Conservation (phyloP, 2,797 vertebrate species). For the Pangasius krempfi region DNA sequence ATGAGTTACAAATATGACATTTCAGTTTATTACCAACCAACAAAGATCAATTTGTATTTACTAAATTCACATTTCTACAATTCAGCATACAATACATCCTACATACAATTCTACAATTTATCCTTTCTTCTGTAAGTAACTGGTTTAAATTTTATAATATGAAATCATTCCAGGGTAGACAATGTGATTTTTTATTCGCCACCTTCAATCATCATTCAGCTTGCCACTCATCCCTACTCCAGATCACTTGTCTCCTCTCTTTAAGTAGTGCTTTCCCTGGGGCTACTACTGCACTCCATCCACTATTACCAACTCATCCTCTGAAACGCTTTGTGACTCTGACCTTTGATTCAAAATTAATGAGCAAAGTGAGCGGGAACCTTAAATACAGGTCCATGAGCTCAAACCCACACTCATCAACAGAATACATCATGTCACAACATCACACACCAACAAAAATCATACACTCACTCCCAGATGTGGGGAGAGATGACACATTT, state of each 20-base stretch:
- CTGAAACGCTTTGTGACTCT: not conserved
- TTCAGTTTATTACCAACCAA: not conserved
- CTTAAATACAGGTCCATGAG: slow-evolving; percentile 7
- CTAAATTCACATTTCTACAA: not conserved
- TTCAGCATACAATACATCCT: too few species aligned
- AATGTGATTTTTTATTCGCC: not conserved
- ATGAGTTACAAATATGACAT: not conserved
- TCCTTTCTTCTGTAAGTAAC: not conserved
- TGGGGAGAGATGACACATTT: too few species aligned
- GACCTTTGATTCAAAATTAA: slow-evolving; percentile 28
- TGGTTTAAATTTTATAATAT: not conserved
- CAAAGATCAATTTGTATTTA: slow-evolving; percentile 8
- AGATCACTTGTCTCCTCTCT: not conserved
- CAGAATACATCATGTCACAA: slow-evolving; percentile 3
- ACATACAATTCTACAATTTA: too few species aligned
- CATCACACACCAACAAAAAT: not conserved
- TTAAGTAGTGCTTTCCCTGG: not conserved
- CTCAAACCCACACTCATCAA: not conserved
- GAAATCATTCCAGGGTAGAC: not conserved
- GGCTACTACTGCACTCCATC: slow-evolving; percentile 7
- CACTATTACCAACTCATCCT: slow-evolving; percentile 10
- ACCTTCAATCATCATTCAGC: not conserved
- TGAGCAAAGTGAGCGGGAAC: slow-evolving; percentile 3
- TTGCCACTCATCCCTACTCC: not conserved
- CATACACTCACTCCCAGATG: not conserved